Evolutionary conservation across 2,797 vertebrate genomes (phyloP), one percentile per base, ranked within the genome.

Genomic region (Epinephelus awoara): DNA sequence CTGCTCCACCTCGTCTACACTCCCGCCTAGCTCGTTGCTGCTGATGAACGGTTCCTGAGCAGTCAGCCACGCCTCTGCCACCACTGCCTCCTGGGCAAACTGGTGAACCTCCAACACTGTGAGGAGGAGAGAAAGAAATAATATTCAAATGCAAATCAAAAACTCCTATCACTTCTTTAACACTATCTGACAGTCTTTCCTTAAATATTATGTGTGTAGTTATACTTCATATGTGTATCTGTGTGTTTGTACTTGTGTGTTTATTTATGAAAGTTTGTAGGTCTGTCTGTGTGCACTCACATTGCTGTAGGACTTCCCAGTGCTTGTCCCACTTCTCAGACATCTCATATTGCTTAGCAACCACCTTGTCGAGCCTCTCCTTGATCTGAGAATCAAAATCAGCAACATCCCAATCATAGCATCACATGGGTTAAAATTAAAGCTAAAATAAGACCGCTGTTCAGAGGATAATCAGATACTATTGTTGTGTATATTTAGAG

Each of bases 1-100:
- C 95, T 98, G 97, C 89, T 99, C 98, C 88, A 99, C 98, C 85
- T 99, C 98, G 0, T 99, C 98, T 66, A 99, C 97, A 0, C 97
- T 98, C 84, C 84, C 95, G 3, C 97, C 98, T 79, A 99, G 93
- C 93, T 98, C 97, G 4, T 95, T 95, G 92, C 97, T 98, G 93
- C 75, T 96, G 52, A 98, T 92, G 52, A 98, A 91, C 0, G 97
- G 96, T 88, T 99, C 98, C 93, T 99, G 98, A 1, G 98, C 97
- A 0, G 96, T 96, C 52, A 99, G 93, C 98, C 98, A 99, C 0
- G 98, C 97, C 7, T 99, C 97, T 0, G 98, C 98, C 87, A 99
- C 98, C 81, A 98, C 97, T 0, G 97, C 98, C 85, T 99, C 98
- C 94, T 99, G 98, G 14, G 98, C 97, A 44, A 99, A 99, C 94